Conservation (phyloP, 2,113 vertebrate genomes). For the Zosterops borbonicus region DNA sequence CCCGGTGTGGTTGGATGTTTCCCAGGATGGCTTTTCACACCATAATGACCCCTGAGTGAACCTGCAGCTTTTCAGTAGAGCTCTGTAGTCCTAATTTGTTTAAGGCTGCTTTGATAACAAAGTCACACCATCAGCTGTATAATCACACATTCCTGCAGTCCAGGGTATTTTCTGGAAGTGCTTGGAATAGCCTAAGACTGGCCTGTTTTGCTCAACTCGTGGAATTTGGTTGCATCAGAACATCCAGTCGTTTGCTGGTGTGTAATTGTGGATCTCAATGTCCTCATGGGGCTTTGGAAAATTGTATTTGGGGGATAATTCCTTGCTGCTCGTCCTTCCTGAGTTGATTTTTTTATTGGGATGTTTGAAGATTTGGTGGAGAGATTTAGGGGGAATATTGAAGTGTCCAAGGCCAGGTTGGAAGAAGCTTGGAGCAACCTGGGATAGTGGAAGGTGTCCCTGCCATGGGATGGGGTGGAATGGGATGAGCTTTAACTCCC, state of each 20-base stretch:
- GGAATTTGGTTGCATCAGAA: neutral
- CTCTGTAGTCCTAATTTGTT: neutral
- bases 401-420: too few species aligned
- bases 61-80: neutral
- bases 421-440: accelerated
- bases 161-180: neutral
- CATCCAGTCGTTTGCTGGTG: neutral
- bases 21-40: neutral
- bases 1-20: neutral
- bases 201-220: neutral
- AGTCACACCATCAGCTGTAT: neutral
- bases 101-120: neutral
- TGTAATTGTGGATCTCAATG: neutral
- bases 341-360: neutral
- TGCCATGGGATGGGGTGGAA: neutral
- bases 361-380: neutral
- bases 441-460: neutral
- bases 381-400: neutral
- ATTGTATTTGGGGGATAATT: neutral
- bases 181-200: neutral
- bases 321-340: neutral
- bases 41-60: neutral
- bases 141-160: neutral
- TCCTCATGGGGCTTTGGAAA: neutral
- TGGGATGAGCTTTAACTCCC: neutral